These are phyloP conservation scores for Hydrolagus affinis DNA, from an alignment of 2,113 vertebrate genomes.

Conservation along the genomic window DNA sequence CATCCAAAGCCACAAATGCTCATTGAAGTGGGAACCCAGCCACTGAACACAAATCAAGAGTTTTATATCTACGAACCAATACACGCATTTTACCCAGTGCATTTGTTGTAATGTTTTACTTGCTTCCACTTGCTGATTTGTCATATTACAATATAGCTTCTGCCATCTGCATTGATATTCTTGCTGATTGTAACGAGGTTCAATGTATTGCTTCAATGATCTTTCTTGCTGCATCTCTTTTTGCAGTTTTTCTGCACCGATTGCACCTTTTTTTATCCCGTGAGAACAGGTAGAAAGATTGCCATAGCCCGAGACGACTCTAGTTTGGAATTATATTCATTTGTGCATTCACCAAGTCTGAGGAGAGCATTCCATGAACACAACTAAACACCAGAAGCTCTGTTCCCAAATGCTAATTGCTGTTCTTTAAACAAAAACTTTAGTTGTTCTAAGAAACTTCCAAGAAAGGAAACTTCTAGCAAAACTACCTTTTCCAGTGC, in stretches of 20 bases:
- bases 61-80: not conserved
- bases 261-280: too few species aligned
- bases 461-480: too few species aligned
- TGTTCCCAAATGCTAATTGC: too few species aligned
- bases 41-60: not conserved
- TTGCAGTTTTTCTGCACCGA: not conserved
- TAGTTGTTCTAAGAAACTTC: too few species aligned
- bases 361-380: too few species aligned
- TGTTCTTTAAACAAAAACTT: too few species aligned
- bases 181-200: not conserved
- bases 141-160: not conserved
- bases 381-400: too few species aligned
- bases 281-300: too few species aligned
- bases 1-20: not conserved
- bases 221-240: not conserved
- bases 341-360: too few species aligned
- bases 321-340: too few species aligned
- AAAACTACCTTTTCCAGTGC: too few species aligned
- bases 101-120: not conserved
- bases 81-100: not conserved
- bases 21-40: not conserved
- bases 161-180: not conserved
- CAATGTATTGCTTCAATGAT: not conserved
- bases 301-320: too few species aligned
- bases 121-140: not conserved